Evolutionary conservation across 1,140 invertebrate genomes (phyloP), one percentile per base, ranked within the genome.

Genomic region (Metopolophium dirhodum): DNA sequence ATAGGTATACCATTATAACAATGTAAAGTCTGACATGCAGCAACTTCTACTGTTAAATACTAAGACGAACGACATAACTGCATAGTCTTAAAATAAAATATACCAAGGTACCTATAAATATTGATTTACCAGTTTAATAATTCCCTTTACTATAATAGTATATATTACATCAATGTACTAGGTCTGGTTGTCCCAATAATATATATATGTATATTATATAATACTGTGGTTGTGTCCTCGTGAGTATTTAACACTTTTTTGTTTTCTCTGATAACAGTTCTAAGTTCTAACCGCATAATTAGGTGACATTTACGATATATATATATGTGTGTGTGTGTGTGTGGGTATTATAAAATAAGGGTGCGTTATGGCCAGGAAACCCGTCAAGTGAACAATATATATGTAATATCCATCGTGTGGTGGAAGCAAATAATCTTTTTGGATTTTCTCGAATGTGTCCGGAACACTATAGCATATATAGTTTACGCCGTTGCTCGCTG

Each of bases 381-480:
- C n/a, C 86, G 26, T 87, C 51, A 87, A 87, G 30, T 49, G 30
- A 87, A 49, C 14, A 49, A n/a, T n/a, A 30, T 37, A 68, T n/a
- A 18, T n/a, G 7, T 23, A n/a, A 68, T 68, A 68, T 9, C 26
- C 30, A n/a, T 7, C 30, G 86, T 35, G 86, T n/a, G 86, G 86
- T 51, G 86, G n/a, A 22, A 41, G 35, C 35, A 89, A 89, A 57
- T 57, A 89, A 57, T 37, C 23, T 30, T 41, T 88, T 30, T 41
- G 86, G 30, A 41, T 89, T 89, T 89, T 57, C 49, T 37, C 51
- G 35, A 89, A 89, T 57, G 49, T 89, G 51, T 57, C 88, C 22
- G 49, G 49, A 89, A 89, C 87, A 77, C 61, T 77, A 4, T n/a
- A 89, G n/a, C 35, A 77, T 51, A 77, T 49, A 41, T 41, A 51